Evolutionary conservation across 2,888 invertebrate species (phyloP), one percentile per base, ranked within the genome.

Genomic region (Xylota sylvarum): DNA sequence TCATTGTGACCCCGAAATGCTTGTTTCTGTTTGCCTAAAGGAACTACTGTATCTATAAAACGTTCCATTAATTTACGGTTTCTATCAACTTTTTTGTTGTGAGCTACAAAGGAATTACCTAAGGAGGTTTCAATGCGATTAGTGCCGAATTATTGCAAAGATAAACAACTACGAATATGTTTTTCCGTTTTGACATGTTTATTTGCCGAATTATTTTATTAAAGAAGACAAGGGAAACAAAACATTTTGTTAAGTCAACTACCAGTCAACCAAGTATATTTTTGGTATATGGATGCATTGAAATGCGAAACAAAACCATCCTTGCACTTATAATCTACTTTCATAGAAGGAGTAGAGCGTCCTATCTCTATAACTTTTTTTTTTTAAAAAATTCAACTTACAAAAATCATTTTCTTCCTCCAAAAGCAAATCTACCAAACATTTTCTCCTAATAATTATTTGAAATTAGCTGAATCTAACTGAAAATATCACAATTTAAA

Each of bases 1-100:
- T 55, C 40, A 69, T 27, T 12, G 43, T 69, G 69, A 55, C 69
- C 69, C 55, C 65, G 65, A 65, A 50, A 65, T 65, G 46, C 69
- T 52, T 69, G 69, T 7, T 40, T n/a, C 40, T 40, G 40, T 19
- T 56, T 70, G 6, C 43, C 43, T 70, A 69, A 69, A 64, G 52
- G 23, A 37, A 67, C 50, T 37, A 67, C 35, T 37, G 50, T 67
- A 37, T 62, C 50, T 17, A 64, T 64, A 5, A 43, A 62, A 43
- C 40, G 60, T n/a, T 67, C 52, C 67, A 50, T 67, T 67, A 50
- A 23, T 23, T 19, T 67, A 62, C 43, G 60, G 4, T 62, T 62
- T 62, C 27, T 62, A 19, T 62, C 37, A 43, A 62, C 60, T 60
- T 40, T 60, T 60, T 37, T 60, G 17, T 48, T 48, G 17, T 48